Conservation (phyloP, 2,113 vertebrate genomes). For the Petroica traversi region DNA sequence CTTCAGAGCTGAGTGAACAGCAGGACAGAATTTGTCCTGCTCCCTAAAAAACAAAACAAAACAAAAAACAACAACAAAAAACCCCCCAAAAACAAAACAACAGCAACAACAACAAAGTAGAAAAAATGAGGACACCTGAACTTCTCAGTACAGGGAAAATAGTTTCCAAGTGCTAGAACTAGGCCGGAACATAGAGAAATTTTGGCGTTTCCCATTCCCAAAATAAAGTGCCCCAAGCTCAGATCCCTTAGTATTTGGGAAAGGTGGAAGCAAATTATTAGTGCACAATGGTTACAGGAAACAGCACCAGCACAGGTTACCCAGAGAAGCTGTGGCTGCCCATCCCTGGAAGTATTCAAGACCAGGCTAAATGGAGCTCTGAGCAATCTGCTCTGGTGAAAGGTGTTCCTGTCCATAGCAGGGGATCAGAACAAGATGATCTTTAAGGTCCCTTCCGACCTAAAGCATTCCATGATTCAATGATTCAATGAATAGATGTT, state of each 20-base stretch:
- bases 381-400: fast-evolving
- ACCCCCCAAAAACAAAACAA: too few relatives aligned
- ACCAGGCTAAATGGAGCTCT: neutral
- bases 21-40: neutral
- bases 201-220: neutral
- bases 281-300: neutral
- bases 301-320: neutral
- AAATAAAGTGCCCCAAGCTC: neutral
- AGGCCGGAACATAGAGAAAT: neutral
- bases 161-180: neutral
- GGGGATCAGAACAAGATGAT: too few relatives aligned
- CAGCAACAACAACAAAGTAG: too few relatives aligned
- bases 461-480: neutral
- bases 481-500: neutral
- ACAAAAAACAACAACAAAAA: too few relatives aligned
- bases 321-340: neutral
- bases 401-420: neutral
- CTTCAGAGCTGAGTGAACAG: neutral
- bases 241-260: neutral
- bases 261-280: neutral
- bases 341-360: neutral
- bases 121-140: neutral
- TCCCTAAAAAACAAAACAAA: neutral
- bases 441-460: neutral
- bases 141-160: neutral